A percentile compares a stretch with the other conserved stretches of the same genome.
Evolutionary conservation across 2,113 vertebrate species (phyloP).

Genomic region (Nasalis larvatus): DNA sequence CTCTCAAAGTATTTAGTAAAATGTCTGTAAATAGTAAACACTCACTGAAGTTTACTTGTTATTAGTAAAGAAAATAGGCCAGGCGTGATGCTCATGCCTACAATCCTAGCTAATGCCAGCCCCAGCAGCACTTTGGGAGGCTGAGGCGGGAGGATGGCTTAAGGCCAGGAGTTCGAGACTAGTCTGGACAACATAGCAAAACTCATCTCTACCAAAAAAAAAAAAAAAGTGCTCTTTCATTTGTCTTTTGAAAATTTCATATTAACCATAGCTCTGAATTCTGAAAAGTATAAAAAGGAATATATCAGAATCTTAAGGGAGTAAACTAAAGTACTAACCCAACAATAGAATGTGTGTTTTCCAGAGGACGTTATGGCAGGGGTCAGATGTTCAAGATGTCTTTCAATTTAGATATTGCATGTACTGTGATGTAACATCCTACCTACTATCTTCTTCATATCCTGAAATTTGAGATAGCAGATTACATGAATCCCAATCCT

Average conservation of each 20-base stretch:
- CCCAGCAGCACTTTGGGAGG: too few relatives aligned
- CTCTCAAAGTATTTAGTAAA: background rate
- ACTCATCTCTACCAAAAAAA: too few relatives aligned
- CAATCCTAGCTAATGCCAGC: too few relatives aligned
- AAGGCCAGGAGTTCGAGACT: too few relatives aligned
- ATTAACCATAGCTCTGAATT: background rate
- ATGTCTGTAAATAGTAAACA: background rate
- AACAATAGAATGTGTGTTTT: background rate
- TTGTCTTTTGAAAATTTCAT: background rate
- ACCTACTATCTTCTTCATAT: too few relatives aligned
- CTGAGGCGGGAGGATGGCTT: too few relatives aligned
- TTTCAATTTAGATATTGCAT: background rate
- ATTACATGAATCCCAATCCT: background rate
- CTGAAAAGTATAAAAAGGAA: background rate
- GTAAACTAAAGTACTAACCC: background rate
- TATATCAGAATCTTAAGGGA: background rate
- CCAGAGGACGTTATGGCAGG: background rate
- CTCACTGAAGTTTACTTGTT: background rate
- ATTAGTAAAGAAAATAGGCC: background rate
- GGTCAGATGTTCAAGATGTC: background rate
- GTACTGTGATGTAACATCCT: background rate
- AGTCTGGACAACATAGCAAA: too few relatives aligned
- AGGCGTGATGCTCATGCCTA: too few relatives aligned
- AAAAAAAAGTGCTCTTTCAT: background rate
- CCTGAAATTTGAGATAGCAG: background rate